phyloP scores from a whole-genome alignment of 2,888 invertebrate species.

The Uloborus plumipes region DNA sequence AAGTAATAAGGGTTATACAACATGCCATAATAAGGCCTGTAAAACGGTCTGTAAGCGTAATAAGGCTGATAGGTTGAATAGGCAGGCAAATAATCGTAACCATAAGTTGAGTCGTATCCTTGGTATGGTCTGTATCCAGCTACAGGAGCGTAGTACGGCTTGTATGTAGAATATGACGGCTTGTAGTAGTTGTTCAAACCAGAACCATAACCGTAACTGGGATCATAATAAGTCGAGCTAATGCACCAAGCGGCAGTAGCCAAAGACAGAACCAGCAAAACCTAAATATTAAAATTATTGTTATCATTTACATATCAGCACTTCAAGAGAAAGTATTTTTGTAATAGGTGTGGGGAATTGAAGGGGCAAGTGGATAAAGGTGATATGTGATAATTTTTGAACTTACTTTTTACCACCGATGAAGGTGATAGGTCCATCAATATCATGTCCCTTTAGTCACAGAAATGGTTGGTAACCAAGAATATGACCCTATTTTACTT shows the following conservation, averaged over 20 bases:
- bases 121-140: not conserved
- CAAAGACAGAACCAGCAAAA: slow-evolving; percentile 5
- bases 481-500: no score
- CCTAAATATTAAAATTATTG: slow-evolving; percentile 12
- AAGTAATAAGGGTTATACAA: slow-evolving; percentile 41
- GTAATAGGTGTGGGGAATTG: no score
- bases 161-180: slow-evolving; percentile 11
- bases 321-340: no score
- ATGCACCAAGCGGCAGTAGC: not conserved
- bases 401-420: no score
- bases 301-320: no score
- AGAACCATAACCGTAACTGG: slow-evolving; percentile 2
- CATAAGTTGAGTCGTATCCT: slow-evolving; percentile 10
- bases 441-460: no score
- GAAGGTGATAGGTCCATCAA: no score
- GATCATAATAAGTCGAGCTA: not conserved
- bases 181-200: slow-evolving; percentile 6
- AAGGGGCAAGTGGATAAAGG: no score
- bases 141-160: not conserved
- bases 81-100: not conserved
- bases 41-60: slow-evolving; percentile 20
- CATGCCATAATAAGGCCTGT: slow-evolving; percentile 12
- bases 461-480: no score
- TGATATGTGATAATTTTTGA: no score
- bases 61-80: not conserved